Evolutionary conservation across 37 sponge, comb jelly and placozoan genomes (phyloP), one percentile per base, ranked within the genome.

Genomic region (Geodia barretti): DNA sequence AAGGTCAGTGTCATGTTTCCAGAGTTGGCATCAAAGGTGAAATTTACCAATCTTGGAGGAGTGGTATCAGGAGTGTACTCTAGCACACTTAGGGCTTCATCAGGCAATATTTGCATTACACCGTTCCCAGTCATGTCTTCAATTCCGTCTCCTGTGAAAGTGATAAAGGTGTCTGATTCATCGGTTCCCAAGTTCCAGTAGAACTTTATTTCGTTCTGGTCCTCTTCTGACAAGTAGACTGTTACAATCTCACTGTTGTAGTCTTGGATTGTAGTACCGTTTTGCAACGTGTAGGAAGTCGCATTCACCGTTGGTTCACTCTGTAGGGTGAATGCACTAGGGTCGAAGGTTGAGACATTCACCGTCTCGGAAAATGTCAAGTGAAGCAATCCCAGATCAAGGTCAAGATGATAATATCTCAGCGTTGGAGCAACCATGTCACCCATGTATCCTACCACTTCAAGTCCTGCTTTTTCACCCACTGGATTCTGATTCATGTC

Each of bases 301-400:
- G 43, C 62, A 78, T 79, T 90, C 21, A 20, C 77, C 64, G 67
- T 39, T 30, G 41, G 40, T 30, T 76, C 31, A 54, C 47, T 87
- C 31, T 77, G 88, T 1, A 95, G 35, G 0, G 80, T 83, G 61
- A 95, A 20, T 17, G 41, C 39, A 17, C 77, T 11, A 24, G 80
- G 73, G 42, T 78, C 37, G 19, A 96, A 80, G 3, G 92, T 79
- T 41, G 79, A 73, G 0, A 86, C 93, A 82, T 96, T 81, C 17
- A 96, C 88, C 7, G 94, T 92, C 60, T 96, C 97, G 24, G 80
- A 42, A 77, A 93, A 96, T 19, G 81, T 86, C 34, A 96, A 63
- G 21, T 47, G 38, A 30, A 96, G 64, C 38, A 76, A 34, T 32
- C 97, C 97, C 62, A 41, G 62, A 60, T 93, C 79, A 33, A 96